These are phyloP conservation scores for Kryptolebias ocellatus DNA, from an alignment of 2,797 vertebrate genomes.

Conservation along the genomic window DNA sequence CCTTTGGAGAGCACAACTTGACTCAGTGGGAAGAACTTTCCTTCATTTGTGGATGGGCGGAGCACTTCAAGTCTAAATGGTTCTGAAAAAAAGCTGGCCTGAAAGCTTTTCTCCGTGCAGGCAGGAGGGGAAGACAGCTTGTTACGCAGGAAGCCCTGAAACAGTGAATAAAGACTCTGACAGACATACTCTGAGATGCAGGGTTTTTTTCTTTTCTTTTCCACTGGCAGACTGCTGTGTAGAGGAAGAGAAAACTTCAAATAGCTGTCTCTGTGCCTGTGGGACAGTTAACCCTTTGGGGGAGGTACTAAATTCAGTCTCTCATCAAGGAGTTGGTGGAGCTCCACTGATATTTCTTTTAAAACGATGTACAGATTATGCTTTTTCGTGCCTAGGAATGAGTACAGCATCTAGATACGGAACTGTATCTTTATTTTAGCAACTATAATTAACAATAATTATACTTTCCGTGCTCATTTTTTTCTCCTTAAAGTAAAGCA, in stretches of 20 bases:
- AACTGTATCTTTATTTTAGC: slow-evolving; percentile 14
- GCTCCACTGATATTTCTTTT: slow-evolving; percentile 36
- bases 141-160: slow-evolving; percentile 42
- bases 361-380: slow-evolving; percentile 40
- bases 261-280: slow-evolving; percentile 57
- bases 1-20: slow-evolving; percentile 15
- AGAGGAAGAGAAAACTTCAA: slow-evolving; percentile 51
- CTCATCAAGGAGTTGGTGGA: slow-evolving; percentile 64
- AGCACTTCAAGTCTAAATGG: slow-evolving; percentile 38
- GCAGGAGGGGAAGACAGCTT: slow-evolving; percentile 40
- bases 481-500: slow-evolving; percentile 4
- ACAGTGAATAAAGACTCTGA: slow-evolving; percentile 29
- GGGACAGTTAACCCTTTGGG: slow-evolving; percentile 52
- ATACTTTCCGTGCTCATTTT: background rate
- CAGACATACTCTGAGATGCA: slow-evolving; percentile 25
- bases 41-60: slow-evolving; percentile 28
- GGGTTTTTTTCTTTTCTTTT: slow-evolving; percentile 30
- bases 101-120: slow-evolving; percentile 38
- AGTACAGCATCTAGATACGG: slow-evolving; percentile 16
- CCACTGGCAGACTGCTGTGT: slow-evolving; percentile 35
- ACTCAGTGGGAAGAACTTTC: slow-evolving; percentile 32
- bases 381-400: slow-evolving; percentile 34
- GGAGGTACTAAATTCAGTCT: slow-evolving; percentile 27
- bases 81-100: slow-evolving; percentile 42
- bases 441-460: slow-evolving; percentile 10